These are phyloP conservation scores for Macrotrachela quadricornifera DNA, from an alignment of 1,140 invertebrate species.

Conservation along the genomic window DNA sequence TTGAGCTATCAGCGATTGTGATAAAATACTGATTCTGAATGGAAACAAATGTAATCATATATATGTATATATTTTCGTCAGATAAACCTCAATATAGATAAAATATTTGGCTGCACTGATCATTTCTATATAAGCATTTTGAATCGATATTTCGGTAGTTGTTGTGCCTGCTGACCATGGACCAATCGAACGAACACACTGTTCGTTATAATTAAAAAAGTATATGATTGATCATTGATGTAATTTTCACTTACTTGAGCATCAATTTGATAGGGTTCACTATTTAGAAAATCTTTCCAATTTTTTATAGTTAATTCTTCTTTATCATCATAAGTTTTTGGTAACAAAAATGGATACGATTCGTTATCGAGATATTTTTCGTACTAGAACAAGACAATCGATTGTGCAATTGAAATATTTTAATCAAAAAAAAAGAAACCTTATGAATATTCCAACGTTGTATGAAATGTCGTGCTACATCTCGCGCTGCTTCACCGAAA, in stretches of 20 bases:
- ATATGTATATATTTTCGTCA: too few relatives aligned
- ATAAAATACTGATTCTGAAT: constrained; percentile 96
- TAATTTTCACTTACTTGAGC: too few relatives aligned
- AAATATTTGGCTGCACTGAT: constrained; percentile 76
- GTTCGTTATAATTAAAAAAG: too few relatives aligned
- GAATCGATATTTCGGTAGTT: constrained; percentile 65
- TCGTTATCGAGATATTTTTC: constrained; percentile 42
- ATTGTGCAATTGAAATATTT: too few relatives aligned
- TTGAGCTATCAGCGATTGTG: constrained; percentile 20
- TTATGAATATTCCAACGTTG: constrained; percentile 65
- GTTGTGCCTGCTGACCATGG: constrained; percentile 73
- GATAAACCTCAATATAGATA: constrained; percentile 58
- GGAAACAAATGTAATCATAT: too few relatives aligned
- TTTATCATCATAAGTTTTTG: constrained; percentile 50
- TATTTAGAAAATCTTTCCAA: too few relatives aligned
- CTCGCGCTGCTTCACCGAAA: constrained; percentile 57
- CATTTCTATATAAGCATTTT: constrained; percentile 71
- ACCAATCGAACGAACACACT: constrained; percentile 50
- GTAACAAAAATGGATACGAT: constrained; percentile 64
- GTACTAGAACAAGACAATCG: too few relatives aligned
- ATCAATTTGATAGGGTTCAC: too few relatives aligned
- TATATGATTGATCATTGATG: too few relatives aligned
- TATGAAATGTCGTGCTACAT: constrained; percentile 85
- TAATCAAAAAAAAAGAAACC: too few relatives aligned
- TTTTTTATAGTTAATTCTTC: too few relatives aligned